Percentiles rank a stretch among this genome's conserved stretches.
Evolutionary conservation across 1,140 invertebrate genomes (phyloP).

Genomic region (Cephus cinctus): DNA sequence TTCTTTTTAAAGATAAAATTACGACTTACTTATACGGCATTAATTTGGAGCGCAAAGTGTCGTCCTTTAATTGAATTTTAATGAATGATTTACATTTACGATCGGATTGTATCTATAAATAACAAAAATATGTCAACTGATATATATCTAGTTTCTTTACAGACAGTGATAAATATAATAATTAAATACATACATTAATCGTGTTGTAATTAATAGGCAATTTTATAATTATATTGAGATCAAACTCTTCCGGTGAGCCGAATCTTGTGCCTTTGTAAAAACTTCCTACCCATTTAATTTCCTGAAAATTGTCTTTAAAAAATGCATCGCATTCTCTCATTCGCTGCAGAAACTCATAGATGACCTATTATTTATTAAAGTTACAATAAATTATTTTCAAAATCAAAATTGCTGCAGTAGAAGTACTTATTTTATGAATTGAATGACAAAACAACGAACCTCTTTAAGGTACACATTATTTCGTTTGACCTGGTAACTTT

Average conservation of each 20-base stretch:
- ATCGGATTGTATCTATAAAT: constrained; percentile 19
- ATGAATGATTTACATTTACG: constrained; percentile 3
- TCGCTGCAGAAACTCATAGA: constrained; percentile 12
- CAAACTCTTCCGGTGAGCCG: constrained; percentile 57
- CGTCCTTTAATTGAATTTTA: neutral
- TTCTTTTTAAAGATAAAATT: constrained; percentile 6
- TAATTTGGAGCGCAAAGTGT: no score
- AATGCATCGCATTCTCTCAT: constrained; percentile 38
- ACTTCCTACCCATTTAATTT: constrained; percentile 55
- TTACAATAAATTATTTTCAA: neutral
- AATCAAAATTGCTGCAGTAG: neutral
- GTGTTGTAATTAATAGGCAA: constrained; percentile 45
- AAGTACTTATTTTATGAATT: constrained; percentile 1
- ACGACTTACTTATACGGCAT: constrained; percentile 1
- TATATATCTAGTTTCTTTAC: constrained; percentile 4
- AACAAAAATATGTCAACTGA: constrained; percentile 13
- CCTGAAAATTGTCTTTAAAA: constrained; percentile 32
- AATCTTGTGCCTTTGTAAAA: constrained; percentile 58
- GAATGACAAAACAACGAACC: constrained; percentile 9
- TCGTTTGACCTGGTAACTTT: neutral
- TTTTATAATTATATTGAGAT: constrained; percentile 56
- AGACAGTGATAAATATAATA: constrained; percentile 19
- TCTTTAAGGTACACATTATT: constrained; percentile 12
- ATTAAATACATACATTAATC: constrained; percentile 33
- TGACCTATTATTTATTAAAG: constrained; percentile 15